Conservation (phyloP, 2,113 vertebrate species). For the Istiophorus platypterus region DNA sequence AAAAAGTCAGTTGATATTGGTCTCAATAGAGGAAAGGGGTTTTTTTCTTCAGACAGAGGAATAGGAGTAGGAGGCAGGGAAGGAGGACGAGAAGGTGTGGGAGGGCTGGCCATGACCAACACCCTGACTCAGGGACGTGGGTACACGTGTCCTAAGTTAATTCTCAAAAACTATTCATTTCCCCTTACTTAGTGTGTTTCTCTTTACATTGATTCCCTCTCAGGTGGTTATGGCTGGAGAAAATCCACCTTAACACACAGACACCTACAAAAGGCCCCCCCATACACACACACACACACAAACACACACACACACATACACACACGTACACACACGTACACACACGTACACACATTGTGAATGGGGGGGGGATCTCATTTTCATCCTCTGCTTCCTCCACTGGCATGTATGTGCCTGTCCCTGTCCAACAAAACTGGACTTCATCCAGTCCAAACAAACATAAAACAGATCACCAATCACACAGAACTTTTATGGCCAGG, state of each 20-base stretch:
- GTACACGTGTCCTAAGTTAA: slow-evolving; percentile 50
- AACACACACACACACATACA: too few species aligned
- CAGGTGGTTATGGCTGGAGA: slow-evolving; percentile 53
- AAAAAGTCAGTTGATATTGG: slow-evolving; percentile 71
- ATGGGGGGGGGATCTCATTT: too few species aligned
- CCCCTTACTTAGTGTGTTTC: slow-evolving; percentile 12
- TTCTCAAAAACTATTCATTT: slow-evolving; percentile 13
- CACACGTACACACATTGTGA: slow-evolving; percentile 22
- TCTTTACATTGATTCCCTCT: slow-evolving; percentile 42
- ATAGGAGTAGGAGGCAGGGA: slow-evolving; percentile 44
- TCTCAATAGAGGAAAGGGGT: slow-evolving; percentile 60
- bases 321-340: slow-evolving; percentile 18
- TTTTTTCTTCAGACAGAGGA: slow-evolving; percentile 57
- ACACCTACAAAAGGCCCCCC: slow-evolving; percentile 38
- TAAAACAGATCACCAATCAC: slow-evolving; percentile 80
- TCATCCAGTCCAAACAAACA: slow-evolving; percentile 81
- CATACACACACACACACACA: too few species aligned
- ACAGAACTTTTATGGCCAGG: slow-evolving; percentile 70
- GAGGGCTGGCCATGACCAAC: slow-evolving; percentile 60
- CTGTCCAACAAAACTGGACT: slow-evolving; percentile 69
- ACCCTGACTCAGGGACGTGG: slow-evolving; percentile 62
- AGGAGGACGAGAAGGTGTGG: slow-evolving; percentile 43
- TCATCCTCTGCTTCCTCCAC: slow-evolving; percentile 61
- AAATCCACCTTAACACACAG: slow-evolving; percentile 40
- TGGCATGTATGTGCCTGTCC: slow-evolving; percentile 63